Evolutionary conservation across 1,140 invertebrate species (phyloP), one percentile per base, ranked within the genome.

Genomic region (Vollenhovia emeryi): DNA sequence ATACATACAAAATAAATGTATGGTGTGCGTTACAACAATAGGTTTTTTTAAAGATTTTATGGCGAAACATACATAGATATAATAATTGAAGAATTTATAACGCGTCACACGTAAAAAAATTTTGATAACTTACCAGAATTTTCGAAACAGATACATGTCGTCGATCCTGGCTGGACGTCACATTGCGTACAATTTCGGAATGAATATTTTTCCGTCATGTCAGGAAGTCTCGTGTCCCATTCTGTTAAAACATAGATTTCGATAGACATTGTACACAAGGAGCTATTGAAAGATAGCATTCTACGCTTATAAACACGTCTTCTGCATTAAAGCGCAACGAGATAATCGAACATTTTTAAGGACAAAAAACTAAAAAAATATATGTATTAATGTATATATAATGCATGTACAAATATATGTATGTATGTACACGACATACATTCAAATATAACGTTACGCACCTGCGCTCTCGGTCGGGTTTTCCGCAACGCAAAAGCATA

Each of bases 171-270:
- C 13, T 36, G 13, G 9, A 24, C 2, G 3, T 30, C 18, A 79
- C 9, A 79, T 52, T 24, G 27, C 9, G 60, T 68, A 33, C 75
- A 79, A 50, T 79, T 78, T 43, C 1, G 1, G 21, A 21, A 21
- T 0, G 3, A 8, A 3, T 74, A 33, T 21, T 6, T 36, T 11
- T 18, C 33, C 2, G 18, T 2, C 33, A 21, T 71, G 2, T 71
- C 48, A 3, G 27, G n/a, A 71, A 68, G 18, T 59, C 13, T 15
- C 4, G 2, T 7, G 6, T 4, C 27, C 33, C 18, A 30, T 27
- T 75, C 73, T 75, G 21, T 59, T 55, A 27, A 75, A 75, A 43
- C 9, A 55, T 11, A 6, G 13, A 71, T 71, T 52, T 71, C 21
- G 45, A 48, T 48, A 48, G 18, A 36, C 11, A 33, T 1, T 8